phyloP scores from a whole-genome alignment of 2,888 invertebrate genomes.

The Pristionchus fissidentatus region DNA sequence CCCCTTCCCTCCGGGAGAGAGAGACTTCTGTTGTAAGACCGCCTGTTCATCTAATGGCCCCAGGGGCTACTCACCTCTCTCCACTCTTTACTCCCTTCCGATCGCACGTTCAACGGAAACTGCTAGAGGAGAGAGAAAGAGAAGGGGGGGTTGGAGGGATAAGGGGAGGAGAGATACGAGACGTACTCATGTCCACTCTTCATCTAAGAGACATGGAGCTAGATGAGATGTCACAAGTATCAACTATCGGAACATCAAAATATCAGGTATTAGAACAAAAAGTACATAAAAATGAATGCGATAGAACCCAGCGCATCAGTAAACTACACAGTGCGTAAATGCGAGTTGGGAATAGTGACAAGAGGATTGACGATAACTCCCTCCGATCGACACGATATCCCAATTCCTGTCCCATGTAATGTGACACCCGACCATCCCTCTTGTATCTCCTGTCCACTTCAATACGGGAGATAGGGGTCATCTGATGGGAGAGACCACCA shows the following conservation, averaged over 20 bases:
- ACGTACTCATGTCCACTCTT: not conserved
- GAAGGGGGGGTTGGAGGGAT: not conserved
- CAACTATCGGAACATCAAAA: no score
- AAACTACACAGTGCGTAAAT: no score
- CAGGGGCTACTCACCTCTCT: conserved; percentile 1
- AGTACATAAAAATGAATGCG: not conserved
- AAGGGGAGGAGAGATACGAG: not conserved
- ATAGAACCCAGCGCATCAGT: no score
- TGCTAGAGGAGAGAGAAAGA: conserved; percentile 12
- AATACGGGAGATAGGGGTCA: no score
- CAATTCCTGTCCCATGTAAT: no score
- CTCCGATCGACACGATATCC: no score
- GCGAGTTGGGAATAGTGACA: no score
- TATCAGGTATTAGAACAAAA: not conserved
- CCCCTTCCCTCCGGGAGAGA: conserved; percentile 9
- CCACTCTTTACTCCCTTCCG: not conserved
- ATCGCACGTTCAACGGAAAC: not conserved
- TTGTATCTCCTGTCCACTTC: no score
- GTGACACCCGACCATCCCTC: no score
- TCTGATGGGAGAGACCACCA: no score
- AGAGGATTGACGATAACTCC: no score
- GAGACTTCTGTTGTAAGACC: conserved; percentile 24
- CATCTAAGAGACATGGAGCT: not conserved
- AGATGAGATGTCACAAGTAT: not conserved
- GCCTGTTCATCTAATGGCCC: conserved; percentile 17